Conservation (phyloP, 1,140 invertebrate genomes). For the Drosophila ogumai region DNA sequence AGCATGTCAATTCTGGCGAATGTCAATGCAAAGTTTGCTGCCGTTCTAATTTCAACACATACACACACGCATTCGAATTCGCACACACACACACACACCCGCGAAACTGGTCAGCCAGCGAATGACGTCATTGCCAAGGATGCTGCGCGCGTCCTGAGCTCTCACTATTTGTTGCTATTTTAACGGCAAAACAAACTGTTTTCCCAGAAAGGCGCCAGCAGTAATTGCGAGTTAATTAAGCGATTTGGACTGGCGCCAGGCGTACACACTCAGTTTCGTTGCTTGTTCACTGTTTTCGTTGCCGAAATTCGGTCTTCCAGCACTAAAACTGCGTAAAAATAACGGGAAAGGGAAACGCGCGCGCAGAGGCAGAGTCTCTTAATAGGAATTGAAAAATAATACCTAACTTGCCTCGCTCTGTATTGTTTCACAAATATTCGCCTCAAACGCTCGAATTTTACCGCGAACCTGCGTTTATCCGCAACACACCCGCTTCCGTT, state of each 20-base stretch:
- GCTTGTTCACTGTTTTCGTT: background rate
- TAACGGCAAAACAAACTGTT: background rate
- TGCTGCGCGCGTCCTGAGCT: constrained; percentile 32
- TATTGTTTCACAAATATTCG: background rate
- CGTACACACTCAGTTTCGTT: constrained; percentile 1
- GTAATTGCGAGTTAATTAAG: constrained; percentile 7
- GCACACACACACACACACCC: constrained; percentile 9
- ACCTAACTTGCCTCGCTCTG: background rate
- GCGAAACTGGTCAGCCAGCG: constrained; percentile 36
- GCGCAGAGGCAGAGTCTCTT: background rate
- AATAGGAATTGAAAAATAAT: background rate
- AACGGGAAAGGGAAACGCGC: background rate
- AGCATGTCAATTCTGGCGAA: constrained; percentile 1
- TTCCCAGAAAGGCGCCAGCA: background rate
- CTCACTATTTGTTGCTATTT: background rate
- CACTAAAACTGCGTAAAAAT: background rate
- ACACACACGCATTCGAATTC: constrained; percentile 27
- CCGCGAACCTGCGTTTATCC: background rate
- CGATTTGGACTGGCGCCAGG: constrained; percentile 18
- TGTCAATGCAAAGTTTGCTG: constrained; percentile 12
- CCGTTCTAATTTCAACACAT: constrained; percentile 38
- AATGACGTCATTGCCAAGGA: constrained; percentile 60
- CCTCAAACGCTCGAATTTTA: background rate
- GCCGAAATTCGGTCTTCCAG: background rate
- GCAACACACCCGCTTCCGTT: no score